Percentiles rank a stretch among this genome's conserved stretches.
phyloP scores from a whole-genome alignment of 2,113 vertebrate genomes.

The Brachypteracias leptosomus region DNA sequence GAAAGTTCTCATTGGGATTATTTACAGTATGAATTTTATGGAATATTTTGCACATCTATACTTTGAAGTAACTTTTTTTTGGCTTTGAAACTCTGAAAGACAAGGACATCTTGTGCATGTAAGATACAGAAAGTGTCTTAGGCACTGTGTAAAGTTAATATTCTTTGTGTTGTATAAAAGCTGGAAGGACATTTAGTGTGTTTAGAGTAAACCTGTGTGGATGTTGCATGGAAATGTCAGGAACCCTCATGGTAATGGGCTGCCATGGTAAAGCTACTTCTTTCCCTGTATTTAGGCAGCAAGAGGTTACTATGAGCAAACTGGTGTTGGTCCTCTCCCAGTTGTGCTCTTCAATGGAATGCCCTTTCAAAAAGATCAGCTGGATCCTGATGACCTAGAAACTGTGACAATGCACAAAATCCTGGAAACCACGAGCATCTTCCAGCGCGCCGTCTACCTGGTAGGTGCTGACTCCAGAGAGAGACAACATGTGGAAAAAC shows the following conservation, averaged over 20 bases:
- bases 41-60: neutral
- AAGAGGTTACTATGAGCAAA: slow-evolving; percentile 87
- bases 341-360: slow-evolving; percentile 95
- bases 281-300: slow-evolving; percentile 80
- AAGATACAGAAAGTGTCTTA: neutral
- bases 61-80: neutral
- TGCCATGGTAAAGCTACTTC: neutral
- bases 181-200: neutral
- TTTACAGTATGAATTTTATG: neutral
- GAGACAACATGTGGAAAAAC: neutral
- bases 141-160: rapidly evolving
- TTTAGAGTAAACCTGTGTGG: neutral
- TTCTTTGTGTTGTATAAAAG: neutral
- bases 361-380: slow-evolving; percentile 89
- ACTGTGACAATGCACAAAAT: slow-evolving; percentile 97
- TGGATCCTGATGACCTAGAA: slow-evolving; percentile 95
- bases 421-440: slow-evolving; percentile 92
- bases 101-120: neutral
- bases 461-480: slow-evolving; percentile 72
- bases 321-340: slow-evolving; percentile 89
- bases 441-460: slow-evolving; percentile 93
- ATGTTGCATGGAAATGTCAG: neutral
- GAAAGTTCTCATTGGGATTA: neutral
- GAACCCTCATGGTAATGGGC: neutral
- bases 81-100: neutral